Conservation (phyloP, 2,797 vertebrate species). For the Enteromius trimaculatus region DNA sequence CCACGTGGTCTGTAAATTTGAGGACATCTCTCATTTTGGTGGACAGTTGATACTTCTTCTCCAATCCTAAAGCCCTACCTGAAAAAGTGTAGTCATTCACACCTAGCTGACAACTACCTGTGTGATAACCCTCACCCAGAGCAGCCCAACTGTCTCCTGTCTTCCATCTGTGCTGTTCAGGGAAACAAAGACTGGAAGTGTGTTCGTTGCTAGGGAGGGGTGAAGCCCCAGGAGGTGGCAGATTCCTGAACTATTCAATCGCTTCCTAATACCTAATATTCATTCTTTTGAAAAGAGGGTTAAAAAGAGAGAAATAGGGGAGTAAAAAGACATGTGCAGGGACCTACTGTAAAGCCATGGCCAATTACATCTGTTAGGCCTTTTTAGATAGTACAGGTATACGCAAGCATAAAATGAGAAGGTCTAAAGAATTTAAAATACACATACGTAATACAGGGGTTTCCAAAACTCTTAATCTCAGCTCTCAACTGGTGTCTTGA, state of each 20-base stretch:
- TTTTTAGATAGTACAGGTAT: constrained; percentile 16
- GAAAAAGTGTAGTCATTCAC: constrained; percentile 47
- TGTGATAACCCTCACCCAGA: constrained; percentile 21
- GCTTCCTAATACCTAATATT: constrained; percentile 15
- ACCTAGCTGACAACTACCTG: constrained; percentile 43
- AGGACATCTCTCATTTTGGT: not conserved
- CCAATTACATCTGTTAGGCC: not conserved
- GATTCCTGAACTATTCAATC: constrained; percentile 55
- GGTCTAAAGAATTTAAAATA: not conserved
- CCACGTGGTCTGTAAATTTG: not conserved
- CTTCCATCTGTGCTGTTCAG: constrained; percentile 41
- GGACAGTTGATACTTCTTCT: not conserved
- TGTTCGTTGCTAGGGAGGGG: constrained; percentile 28
- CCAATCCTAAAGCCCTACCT: constrained; percentile 23
- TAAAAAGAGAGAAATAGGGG: not conserved
- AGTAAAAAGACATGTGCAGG: not conserved
- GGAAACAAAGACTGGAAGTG: constrained; percentile 58
- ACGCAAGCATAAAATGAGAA: not conserved
- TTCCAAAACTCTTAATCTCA: constrained; percentile 8
- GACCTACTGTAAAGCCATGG: not conserved
- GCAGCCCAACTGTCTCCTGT: constrained; percentile 44
- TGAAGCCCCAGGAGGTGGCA: constrained; percentile 48
- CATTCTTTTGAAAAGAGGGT: constrained; percentile 41
- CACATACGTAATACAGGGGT: not conserved
- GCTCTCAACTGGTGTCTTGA: not conserved